Conservation (phyloP, 2,797 vertebrate genomes). For the Aphelocoma californica region DNA sequence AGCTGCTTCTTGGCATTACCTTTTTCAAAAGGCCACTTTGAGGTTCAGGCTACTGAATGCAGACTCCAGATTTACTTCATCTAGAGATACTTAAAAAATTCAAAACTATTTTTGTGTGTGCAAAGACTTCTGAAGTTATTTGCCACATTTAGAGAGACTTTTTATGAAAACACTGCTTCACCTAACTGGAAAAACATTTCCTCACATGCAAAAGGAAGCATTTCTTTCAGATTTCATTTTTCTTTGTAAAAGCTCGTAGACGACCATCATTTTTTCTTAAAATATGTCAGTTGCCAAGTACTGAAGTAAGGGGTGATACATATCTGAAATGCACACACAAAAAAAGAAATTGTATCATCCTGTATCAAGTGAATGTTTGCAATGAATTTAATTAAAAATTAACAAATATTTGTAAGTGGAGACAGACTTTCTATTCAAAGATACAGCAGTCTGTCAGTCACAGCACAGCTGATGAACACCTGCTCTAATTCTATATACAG, state of each 20-base stretch:
- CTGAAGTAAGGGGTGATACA: neutral
- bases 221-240: neutral
- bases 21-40: conserved; percentile 25
- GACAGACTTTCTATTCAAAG: conserved; percentile 15
- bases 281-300: neutral
- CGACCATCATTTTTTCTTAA: neutral
- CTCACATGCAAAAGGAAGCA: neutral
- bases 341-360: neutral
- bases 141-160: neutral
- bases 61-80: neutral
- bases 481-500: conserved; percentile 32
- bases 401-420: conserved; percentile 41
- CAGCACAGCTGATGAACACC: conserved; percentile 31
- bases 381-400: conserved; percentile 45
- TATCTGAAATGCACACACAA: neutral
- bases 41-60: neutral
- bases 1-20: conserved; percentile 4
- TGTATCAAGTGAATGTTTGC: conserved; percentile 9
- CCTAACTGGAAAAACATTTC: neutral
- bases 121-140: neutral
- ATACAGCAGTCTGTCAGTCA: conserved; percentile 6
- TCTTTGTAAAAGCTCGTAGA: neutral
- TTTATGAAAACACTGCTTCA: neutral
- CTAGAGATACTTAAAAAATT: neutral
- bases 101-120: neutral